These are phyloP conservation scores for Leptinotarsa haldemani DNA, from an alignment of 2,888 invertebrate genomes.

Conservation along the genomic window DNA sequence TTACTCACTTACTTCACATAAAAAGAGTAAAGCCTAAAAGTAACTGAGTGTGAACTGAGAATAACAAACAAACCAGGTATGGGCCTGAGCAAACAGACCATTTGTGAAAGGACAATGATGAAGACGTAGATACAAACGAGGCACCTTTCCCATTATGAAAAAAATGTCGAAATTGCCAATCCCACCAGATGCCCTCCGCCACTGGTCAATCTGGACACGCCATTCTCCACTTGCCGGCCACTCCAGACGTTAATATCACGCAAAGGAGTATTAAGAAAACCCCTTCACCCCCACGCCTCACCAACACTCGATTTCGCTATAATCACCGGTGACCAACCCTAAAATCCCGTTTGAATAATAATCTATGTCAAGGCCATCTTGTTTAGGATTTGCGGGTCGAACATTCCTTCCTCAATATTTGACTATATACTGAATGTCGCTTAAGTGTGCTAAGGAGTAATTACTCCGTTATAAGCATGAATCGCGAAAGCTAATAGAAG, in stretches of 20 bases:
- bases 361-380: conserved; percentile 43
- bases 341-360: conserved; percentile 27
- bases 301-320: conserved; percentile 30
- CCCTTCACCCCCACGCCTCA: conserved; percentile 37
- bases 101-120: too few relatives aligned
- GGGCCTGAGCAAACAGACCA: too few relatives aligned
- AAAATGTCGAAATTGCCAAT: background rate
- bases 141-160: too few relatives aligned
- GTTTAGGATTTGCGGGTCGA: conserved; percentile 14
- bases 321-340: conserved; percentile 28
- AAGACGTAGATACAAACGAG: too few relatives aligned
- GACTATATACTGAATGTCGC: background rate
- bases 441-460: too few relatives aligned
- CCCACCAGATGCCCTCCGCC: conserved; percentile 50
- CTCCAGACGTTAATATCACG: conserved; percentile 60
- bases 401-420: background rate
- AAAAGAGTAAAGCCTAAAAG: too few relatives aligned
- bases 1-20: too few relatives aligned
- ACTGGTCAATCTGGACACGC: conserved; percentile 62
- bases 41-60: too few relatives aligned
- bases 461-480: too few relatives aligned
- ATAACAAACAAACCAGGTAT: too few relatives aligned
- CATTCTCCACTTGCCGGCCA: conserved; percentile 63
- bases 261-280: conserved; percentile 58
- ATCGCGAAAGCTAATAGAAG: too few relatives aligned